A percentile compares a stretch with the other conserved stretches of the same genome.
Evolutionary conservation across 2,797 vertebrate species (phyloP).

Genomic region (Pangasius larnaudii): DNA sequence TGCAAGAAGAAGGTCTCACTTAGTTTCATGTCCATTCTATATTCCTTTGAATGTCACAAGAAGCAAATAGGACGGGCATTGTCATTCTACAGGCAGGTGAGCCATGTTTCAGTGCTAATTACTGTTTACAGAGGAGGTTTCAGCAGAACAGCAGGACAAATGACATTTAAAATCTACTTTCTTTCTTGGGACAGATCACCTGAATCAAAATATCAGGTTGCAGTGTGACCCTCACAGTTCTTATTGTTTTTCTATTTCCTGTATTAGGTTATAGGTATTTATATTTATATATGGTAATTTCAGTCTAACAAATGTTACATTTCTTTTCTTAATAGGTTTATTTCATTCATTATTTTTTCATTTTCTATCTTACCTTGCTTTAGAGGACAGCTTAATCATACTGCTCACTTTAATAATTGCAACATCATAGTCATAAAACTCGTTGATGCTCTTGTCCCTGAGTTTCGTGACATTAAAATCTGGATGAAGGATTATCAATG

Average conservation of each 20-base stretch:
- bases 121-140: background rate
- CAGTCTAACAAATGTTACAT: background rate
- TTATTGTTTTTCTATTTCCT: background rate
- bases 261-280: background rate
- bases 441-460: slow-evolving; percentile 66
- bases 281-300: background rate
- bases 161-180: background rate
- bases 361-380: slow-evolving; percentile 70
- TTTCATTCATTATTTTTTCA: background rate
- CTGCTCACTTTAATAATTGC: slow-evolving; percentile 73
- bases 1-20: background rate
- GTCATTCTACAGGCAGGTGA: background rate
- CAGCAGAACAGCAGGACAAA: background rate
- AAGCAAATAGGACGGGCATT: background rate
- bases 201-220: background rate
- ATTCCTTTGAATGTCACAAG: background rate
- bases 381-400: slow-evolving; percentile 62
- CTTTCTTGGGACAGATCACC: background rate
- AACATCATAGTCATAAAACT: slow-evolving; percentile 88
- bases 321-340: background rate
- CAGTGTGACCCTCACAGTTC: background rate
- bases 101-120: background rate
- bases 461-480: slow-evolving; percentile 68
- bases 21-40: background rate
- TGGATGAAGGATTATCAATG: slow-evolving; percentile 70